Conservation (phyloP, 2,113 vertebrate genomes). For the Rostratula benghalensis region DNA sequence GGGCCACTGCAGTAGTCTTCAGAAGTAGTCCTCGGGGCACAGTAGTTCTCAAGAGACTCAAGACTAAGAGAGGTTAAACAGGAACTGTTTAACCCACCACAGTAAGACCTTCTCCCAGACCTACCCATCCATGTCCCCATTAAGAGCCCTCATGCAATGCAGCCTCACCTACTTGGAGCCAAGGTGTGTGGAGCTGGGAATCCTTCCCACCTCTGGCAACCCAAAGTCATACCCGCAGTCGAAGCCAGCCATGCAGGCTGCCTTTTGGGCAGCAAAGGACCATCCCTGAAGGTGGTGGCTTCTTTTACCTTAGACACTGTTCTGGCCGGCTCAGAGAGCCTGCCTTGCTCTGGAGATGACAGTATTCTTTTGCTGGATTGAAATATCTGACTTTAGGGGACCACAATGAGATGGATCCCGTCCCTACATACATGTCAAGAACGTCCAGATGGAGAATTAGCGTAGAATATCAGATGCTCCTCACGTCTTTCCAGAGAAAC, state of each 20-base stretch:
- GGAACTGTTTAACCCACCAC: neutral
- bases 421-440: rapidly evolving
- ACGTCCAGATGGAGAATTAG: conserved; percentile 53
- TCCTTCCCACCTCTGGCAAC: neutral
- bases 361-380: neutral
- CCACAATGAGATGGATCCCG: neutral
- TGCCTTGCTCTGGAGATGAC: neutral
- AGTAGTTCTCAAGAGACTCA: neutral
- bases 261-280: neutral
- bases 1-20: neutral
- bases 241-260: neutral
- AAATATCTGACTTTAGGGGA: neutral
- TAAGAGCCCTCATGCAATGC: neutral
- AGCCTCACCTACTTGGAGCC: neutral
- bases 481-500: conserved; percentile 56
- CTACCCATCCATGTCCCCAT: rapidly evolving
- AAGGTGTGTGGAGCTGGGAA: neutral
- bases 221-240: rapidly evolving
- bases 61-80: neutral
- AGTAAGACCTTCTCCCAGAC: neutral
- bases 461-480: conserved; percentile 54
- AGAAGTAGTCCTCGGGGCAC: neutral
- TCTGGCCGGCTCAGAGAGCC: neutral
- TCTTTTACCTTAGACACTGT: neutral
- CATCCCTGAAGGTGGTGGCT: neutral